Conservation (phyloP, 2,888 invertebrate species). For the Neuroscelio doddi region DNA sequence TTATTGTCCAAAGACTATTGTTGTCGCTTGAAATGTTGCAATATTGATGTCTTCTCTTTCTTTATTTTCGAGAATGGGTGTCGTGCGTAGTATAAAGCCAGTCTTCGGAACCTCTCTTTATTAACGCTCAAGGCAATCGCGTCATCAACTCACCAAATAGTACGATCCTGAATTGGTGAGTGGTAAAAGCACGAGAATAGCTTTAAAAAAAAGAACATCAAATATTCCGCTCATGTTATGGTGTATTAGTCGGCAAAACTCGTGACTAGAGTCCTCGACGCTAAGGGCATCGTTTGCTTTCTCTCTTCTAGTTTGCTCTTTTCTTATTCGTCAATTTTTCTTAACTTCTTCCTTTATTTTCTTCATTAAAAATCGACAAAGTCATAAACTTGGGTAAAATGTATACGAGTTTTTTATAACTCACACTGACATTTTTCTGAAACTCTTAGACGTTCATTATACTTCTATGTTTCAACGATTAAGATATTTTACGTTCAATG, state of each 20-base stretch:
- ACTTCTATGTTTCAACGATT: too few relatives aligned
- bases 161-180: slow-evolving; percentile 1
- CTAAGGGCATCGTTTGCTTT: slow-evolving; percentile 1
- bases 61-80: neutral
- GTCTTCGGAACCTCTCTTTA: slow-evolving; percentile 10
- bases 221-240: slow-evolving; percentile 30
- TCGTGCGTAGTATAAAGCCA: slow-evolving; percentile 2
- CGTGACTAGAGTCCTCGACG: slow-evolving; percentile 28
- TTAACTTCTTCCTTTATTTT: neutral
- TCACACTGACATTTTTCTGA: too few relatives aligned
- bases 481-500: too few relatives aligned
- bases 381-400: too few relatives aligned
- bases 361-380: neutral
- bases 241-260: slow-evolving; percentile 33
- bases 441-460: too few relatives aligned
- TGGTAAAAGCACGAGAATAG: slow-evolving; percentile 2
- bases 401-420: too few relatives aligned
- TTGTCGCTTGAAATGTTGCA: neutral
- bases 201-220: slow-evolving; percentile 18
- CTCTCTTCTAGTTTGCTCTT: neutral
- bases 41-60: slow-evolving; percentile 2
- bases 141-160: slow-evolving; percentile 19
- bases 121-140: slow-evolving; percentile 16
- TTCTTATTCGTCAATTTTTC: neutral
- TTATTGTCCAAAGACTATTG: neutral